phyloP scores from a whole-genome alignment of 2,113 vertebrate genomes.

The Agapornis roseicollis region DNA sequence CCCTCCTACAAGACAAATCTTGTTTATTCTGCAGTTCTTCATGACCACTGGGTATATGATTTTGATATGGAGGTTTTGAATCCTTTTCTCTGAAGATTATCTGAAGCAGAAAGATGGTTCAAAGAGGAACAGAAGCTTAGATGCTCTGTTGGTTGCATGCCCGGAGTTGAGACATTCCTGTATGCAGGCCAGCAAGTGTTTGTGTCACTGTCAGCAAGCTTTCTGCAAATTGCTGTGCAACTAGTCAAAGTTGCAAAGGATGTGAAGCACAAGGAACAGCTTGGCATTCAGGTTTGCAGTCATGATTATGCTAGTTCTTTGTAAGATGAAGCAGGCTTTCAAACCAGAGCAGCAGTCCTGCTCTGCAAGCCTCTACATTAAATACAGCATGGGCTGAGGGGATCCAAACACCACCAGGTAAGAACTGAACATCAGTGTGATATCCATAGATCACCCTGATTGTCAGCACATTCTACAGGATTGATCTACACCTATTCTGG shows the following conservation, averaged over 20 bases:
- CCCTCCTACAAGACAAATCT: background rate
- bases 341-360: background rate
- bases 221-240: background rate
- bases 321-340: background rate
- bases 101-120: background rate
- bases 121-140: background rate
- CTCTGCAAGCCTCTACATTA: background rate
- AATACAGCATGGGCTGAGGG: background rate
- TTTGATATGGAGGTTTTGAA: background rate
- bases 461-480: accelerated
- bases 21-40: background rate
- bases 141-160: background rate
- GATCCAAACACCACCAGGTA: background rate
- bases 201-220: background rate
- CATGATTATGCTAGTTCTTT: background rate
- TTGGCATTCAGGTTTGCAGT: background rate
- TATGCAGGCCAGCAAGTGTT: background rate
- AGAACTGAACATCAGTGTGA: background rate
- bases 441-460: too few relatives aligned
- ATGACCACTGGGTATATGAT: background rate
- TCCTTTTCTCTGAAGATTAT: background rate
- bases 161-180: background rate
- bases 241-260: background rate
- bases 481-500: background rate
- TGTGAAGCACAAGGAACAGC: background rate